Percentiles rank a stretch among this genome's conserved stretches.
Conservation (phyloP, 2,888 invertebrate genomes). For the Chironomus tentans region DNA sequence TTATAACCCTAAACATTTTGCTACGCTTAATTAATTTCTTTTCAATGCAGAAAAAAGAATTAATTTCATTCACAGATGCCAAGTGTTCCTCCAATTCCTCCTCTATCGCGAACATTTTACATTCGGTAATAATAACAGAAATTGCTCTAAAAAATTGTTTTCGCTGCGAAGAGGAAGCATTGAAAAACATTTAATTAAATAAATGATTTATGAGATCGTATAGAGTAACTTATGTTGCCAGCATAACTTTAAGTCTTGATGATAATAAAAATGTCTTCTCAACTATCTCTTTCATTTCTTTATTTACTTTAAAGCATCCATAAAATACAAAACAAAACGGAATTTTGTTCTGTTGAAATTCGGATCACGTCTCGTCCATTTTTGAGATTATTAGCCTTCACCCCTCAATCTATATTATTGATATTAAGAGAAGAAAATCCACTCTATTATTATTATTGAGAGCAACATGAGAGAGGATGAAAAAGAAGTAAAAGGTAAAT, state of each 20-base stretch:
- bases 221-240: background rate
- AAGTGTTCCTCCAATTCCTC: background rate
- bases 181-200: conserved; percentile 15
- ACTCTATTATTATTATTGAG: background rate
- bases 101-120: no score
- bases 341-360: background rate
- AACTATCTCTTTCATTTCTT: background rate
- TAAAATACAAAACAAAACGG: background rate
- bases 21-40: conserved; percentile 22
- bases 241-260: no score
- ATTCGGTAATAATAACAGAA: no score
- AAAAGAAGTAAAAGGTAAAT: conserved; percentile 23
- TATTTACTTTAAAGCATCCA: background rate
- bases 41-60: conserved; percentile 5
- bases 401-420: background rate
- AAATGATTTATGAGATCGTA: conserved; percentile 14
- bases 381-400: conserved; percentile 16
- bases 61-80: conserved; percentile 17
- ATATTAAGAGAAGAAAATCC: background rate
- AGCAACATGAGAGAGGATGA: background rate
- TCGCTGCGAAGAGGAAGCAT: background rate
- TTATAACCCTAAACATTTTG: conserved; percentile 11
- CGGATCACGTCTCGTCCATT: background rate
- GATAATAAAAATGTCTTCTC: background rate
- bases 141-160: background rate